phyloP scores from a whole-genome alignment of 1,140 invertebrate genomes.

The Microplitis mediator region DNA sequence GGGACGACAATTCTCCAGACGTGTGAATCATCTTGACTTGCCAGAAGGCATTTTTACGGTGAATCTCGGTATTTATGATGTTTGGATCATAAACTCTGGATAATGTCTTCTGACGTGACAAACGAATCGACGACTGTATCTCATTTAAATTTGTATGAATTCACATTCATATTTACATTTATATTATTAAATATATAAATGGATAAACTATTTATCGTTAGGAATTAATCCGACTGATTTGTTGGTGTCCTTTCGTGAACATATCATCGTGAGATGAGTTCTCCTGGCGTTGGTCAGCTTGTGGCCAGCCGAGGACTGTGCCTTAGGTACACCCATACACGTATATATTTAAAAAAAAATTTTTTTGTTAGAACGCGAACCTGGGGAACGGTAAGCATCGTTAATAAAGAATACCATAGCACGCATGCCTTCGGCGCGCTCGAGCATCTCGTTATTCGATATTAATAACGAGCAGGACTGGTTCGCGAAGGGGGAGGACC shows the following conservation, averaged over 20 bases:
- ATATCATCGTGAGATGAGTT: slow-evolving; percentile 3
- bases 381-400: slow-evolving; percentile 46
- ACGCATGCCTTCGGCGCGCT: slow-evolving; percentile 46
- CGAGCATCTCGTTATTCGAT: slow-evolving; percentile 56
- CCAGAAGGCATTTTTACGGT: not conserved
- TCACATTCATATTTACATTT: not conserved
- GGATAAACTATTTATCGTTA: no score
- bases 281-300: no score
- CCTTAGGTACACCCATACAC: no score
- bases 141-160: not conserved
- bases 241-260: slow-evolving; percentile 1
- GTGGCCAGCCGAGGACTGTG: no score
- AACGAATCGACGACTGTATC: slow-evolving; percentile 23
- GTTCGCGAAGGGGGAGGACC: not conserved
- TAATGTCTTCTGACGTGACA: slow-evolving; percentile 6
- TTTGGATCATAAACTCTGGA: not conserved
- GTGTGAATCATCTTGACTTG: slow-evolving; percentile 23
- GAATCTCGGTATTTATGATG: slow-evolving; percentile 4
- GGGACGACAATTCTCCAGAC: slow-evolving; percentile 22
- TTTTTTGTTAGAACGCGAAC: slow-evolving; percentile 44
- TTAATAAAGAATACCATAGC: slow-evolving; percentile 57
- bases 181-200: no score
- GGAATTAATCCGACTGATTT: slow-evolving; percentile 13
- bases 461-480: slow-evolving; percentile 52
- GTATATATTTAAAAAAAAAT: slow-evolving; percentile 27